Evolutionary conservation across 2,888 invertebrate species (phyloP), one percentile per base, ranked within the genome.

Genomic region (Pimpla rufipes): DNA sequence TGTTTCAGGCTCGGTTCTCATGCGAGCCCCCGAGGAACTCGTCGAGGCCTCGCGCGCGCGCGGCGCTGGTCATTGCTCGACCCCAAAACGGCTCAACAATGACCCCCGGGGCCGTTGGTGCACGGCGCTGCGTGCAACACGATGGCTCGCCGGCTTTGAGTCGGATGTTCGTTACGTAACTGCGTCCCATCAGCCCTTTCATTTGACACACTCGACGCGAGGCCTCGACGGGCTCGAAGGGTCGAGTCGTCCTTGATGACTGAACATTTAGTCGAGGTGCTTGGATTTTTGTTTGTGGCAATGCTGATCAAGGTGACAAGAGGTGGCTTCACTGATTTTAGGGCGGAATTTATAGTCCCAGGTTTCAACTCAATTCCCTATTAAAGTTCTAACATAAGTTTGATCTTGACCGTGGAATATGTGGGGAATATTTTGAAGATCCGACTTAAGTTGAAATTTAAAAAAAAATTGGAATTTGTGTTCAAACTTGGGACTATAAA

Each of bases 1-100:
- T 92, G 92, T 92, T 92, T 92, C 92, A 92, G 91, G 85, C 77
- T 47, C 88, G 88, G 91, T 92, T 92, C 92, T 92, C 92, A 92
- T 92, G 92, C 89, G 75, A 76, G 40, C 68, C 16, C 10, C 16
- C 10, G 16, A 16, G 52, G 23, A 74, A 74, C 70, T 59, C 76
- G 59, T 52, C 50, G 76, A 29, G 3, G 29, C 29, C 59, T 62
- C 73, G 59, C 29, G 29, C 29, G 29, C 29, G 75, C 50, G 55
- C 76, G 74, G 89, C 90, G 90, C 91, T 91, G 91, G 91, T 91
- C 92, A 92, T 90, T 91, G 88, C 88, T 85, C 88, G 88, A 89
- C 90, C 91, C 90, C 87, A 89, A 90, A 90, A 90, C 87, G 83
- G 89, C 90, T 91, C 90, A 91, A 92, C 91, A 92, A 92, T 92